Evolutionary conservation across 2,797 vertebrate species (phyloP).

Genomic region (Sus cebifrons): DNA sequence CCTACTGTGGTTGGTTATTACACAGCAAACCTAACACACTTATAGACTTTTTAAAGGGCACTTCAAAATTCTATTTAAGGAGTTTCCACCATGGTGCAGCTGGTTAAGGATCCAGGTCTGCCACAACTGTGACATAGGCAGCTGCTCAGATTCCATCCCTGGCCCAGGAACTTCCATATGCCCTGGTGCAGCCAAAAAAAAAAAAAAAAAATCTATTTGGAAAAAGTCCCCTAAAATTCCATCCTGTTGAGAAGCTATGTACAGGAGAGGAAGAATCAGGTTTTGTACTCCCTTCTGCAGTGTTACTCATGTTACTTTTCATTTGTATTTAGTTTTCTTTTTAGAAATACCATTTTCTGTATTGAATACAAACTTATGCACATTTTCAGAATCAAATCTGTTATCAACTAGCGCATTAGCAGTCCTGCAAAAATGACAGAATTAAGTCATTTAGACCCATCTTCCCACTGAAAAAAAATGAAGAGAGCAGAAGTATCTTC

Average conservation of each 20-base stretch:
- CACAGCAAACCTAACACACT: not conserved
- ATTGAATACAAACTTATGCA: not conserved
- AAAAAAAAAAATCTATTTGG: not conserved
- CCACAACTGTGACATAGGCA: too few relatives aligned
- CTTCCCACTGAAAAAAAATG: not conserved
- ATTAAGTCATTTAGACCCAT: not conserved
- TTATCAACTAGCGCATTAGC: not conserved
- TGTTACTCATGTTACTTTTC: not conserved
- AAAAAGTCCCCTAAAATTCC: not conserved
- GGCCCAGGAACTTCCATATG: too few relatives aligned
- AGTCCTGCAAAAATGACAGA: not conserved
- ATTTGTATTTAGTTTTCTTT: not conserved
- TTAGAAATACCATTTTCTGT: not conserved
- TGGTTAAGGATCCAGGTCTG: too few relatives aligned
- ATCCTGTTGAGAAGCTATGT: not conserved
- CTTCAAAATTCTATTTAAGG: not conserved
- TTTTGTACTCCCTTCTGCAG: not conserved
- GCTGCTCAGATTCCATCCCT: too few relatives aligned
- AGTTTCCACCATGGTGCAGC: too few relatives aligned
- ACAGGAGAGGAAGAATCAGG: not conserved
- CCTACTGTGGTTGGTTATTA: not conserved
- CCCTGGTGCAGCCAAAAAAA: too few relatives aligned
- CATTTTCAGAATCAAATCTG: conserved; percentile 31
- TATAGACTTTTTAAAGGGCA: not conserved
- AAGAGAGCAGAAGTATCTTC: not conserved